Percentiles rank a stretch among this genome's conserved stretches.
Evolutionary conservation across 2,113 vertebrate species (phyloP).

Genomic region (Dicrurus megarhynchus): DNA sequence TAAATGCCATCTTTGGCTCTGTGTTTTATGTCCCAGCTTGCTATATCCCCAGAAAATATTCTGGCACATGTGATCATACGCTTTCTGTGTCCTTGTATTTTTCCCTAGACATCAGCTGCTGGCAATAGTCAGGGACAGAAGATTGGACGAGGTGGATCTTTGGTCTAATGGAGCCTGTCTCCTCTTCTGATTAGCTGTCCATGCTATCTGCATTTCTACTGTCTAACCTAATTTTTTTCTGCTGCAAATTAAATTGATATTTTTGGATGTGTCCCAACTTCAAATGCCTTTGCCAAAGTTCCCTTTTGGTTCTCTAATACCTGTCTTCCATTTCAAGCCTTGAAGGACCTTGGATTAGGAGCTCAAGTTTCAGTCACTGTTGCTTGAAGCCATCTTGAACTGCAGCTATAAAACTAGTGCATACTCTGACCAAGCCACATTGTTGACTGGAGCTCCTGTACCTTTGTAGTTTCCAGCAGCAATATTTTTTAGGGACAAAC

Average conservation of each 20-base stretch:
- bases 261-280: conserved; percentile 18
- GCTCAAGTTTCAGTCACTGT: background rate
- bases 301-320: background rate
- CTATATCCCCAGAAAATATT: background rate
- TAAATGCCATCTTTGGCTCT: background rate
- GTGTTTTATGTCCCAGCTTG: background rate
- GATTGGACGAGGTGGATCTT: background rate
- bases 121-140: background rate
- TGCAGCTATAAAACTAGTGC: background rate
- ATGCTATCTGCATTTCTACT: background rate
- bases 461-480: background rate
- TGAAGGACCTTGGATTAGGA: background rate
- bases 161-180: background rate
- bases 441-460: background rate
- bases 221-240: background rate
- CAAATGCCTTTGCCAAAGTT: background rate
- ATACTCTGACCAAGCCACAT: background rate
- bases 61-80: background rate
- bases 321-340: background rate
- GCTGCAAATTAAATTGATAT: conserved; percentile 7
- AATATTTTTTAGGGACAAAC: background rate
- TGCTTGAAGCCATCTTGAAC: background rate
- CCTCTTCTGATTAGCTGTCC: background rate
- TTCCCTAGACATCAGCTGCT: background rate
- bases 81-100: background rate